Evolutionary conservation across 2,113 vertebrate genomes (phyloP).

Genomic region (Nannobrachium achirus): DNA sequence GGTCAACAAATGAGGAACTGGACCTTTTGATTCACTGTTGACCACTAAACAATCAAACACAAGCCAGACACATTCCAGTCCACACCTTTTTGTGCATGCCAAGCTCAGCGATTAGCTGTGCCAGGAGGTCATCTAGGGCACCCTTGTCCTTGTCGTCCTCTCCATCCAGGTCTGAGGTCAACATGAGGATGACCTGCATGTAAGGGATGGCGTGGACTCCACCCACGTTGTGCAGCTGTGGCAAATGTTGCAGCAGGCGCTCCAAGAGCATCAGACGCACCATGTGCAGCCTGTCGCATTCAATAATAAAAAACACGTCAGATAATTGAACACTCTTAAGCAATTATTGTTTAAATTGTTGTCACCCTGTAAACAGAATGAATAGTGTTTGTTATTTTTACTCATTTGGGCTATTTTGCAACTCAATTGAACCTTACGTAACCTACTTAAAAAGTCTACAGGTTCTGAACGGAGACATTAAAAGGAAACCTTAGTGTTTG

Average conservation of each 20-base stretch:
- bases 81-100: conserved; percentile 94
- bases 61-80: too few species aligned
- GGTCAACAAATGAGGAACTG: too few species aligned
- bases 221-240: conserved; percentile 91
- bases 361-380: too few species aligned
- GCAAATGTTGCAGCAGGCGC: conserved; percentile 91
- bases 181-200: conserved; percentile 99
- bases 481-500: background rate
- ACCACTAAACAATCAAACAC: too few species aligned
- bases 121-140: conserved; percentile 93
- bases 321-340: too few species aligned
- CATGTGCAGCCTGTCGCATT: conserved; percentile 90
- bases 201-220: conserved; percentile 97
- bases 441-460: too few species aligned
- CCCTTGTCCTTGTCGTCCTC: conserved; percentile 99
- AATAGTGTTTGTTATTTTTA: too few species aligned
- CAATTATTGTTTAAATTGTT: too few species aligned
- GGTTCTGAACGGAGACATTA: too few species aligned
- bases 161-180: conserved; percentile 96
- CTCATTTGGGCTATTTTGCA: too few species aligned
- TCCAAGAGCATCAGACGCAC: conserved; percentile 96
- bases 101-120: conserved; percentile 94
- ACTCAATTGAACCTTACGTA: too few species aligned
- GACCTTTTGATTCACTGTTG: too few species aligned
- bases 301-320: background rate